Evolutionary conservation across 1,140 invertebrate species (phyloP), one percentile per base, ranked within the genome.

Genomic region (Zaprionus taronus): DNA sequence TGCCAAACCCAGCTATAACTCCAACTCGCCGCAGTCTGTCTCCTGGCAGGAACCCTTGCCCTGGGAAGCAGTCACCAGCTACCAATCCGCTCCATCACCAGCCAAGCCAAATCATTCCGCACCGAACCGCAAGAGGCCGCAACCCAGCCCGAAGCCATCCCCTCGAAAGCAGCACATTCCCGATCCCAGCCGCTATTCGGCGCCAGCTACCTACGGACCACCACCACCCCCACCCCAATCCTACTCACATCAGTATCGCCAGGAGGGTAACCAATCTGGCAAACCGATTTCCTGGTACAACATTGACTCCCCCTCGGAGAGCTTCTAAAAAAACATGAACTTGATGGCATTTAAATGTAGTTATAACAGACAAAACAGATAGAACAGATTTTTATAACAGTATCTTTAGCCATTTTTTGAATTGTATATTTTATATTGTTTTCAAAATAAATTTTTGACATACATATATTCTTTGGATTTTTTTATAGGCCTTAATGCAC

Each of bases 31-130:
- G 9, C 44, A 69, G n/a, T 26, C 72, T 3, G 67, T 81, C 4
- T 84, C 84, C 12, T 81, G 81, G 75, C 58, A 69, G 11, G 51
- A 79, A 14, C 67, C 81, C 4, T 20, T 89, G n/a, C 84, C 84
- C 9, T 89, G 84, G 84, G 81, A 90, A 38, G 26, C 20, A 20
- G 57, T 17, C 1, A 15, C 68, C 0, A 51, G 14, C n/a, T 77
- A 77, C 20, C 65, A 77, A n/a, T 49, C 77, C n/a, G 62, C 24
- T 5, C 11, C 82, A 44, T 44, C 38, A 4, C 24, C 80, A 44
- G 38, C 36, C 6, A 57, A 66, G 28, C 56, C 64, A 5, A 65
- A 80, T 15, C 20, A 41, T 0, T 9, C 61, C 3, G 14, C 2
- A n/a, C 20, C 53, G 4, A 56, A 5, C 9, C 66, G 17, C 17